Percentiles rank a stretch among this genome's conserved stretches.
phyloP scores from a whole-genome alignment of 1,140 invertebrate species.

The Apis cerana region DNA sequence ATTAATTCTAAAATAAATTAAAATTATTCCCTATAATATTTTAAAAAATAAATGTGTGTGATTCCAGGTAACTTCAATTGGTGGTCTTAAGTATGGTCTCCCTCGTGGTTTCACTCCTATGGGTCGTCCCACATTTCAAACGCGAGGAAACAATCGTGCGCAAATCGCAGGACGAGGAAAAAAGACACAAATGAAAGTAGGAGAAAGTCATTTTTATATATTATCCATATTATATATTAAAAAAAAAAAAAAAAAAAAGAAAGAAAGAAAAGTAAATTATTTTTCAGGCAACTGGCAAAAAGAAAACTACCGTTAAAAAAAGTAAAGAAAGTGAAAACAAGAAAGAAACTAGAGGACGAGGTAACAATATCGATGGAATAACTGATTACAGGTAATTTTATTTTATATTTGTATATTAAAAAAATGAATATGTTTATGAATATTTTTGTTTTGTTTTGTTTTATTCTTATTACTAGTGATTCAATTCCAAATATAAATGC shows the following conservation, averaged over 20 bases:
- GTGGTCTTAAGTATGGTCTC: slow-evolving; percentile 74
- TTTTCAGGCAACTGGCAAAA: slow-evolving; percentile 74
- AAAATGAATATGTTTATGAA: not conserved
- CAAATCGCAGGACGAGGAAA: slow-evolving; percentile 73
- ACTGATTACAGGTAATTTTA: slow-evolving; percentile 73
- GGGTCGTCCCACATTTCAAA: slow-evolving; percentile 73
- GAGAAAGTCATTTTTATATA: not conserved
- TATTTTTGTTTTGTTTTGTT: not conserved
- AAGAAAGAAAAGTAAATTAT: not conserved
- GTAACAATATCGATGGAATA: slow-evolving; percentile 71
- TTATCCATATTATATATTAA: not conserved
- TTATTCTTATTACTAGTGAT: slow-evolving; percentile 59
- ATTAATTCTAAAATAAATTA: not conserved
- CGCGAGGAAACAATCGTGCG: slow-evolving; percentile 68
- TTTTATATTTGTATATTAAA: not conserved
- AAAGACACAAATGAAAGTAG: slow-evolving; percentile 80
- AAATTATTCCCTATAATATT: not conserved
- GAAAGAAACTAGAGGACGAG: slow-evolving; percentile 67
- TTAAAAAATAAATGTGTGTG: slow-evolving; percentile 12
- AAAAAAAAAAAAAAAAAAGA: not conserved
- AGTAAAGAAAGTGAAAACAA: slow-evolving; percentile 74
- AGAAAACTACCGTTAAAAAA: slow-evolving; percentile 75
- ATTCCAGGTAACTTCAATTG: slow-evolving; percentile 79
- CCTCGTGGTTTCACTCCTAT: slow-evolving; percentile 73
- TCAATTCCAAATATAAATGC: slow-evolving; percentile 65